A percentile compares a stretch with the other conserved stretches of the same genome.
These are phyloP conservation scores for Leucosticte australis DNA, from an alignment of 2,113 vertebrate genomes.

Conservation along the genomic window DNA sequence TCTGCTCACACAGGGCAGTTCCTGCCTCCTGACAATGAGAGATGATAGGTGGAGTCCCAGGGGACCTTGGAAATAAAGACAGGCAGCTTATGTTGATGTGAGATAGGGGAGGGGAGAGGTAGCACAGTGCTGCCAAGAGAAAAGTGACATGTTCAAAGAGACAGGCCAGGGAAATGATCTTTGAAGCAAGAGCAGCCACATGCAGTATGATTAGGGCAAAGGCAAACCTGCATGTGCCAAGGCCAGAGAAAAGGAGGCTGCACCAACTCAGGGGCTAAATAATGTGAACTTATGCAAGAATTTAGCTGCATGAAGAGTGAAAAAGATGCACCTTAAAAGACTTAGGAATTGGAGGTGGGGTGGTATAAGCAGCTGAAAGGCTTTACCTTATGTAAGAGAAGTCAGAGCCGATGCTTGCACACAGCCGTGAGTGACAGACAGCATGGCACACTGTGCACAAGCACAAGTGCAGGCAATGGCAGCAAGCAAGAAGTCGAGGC, in stretches of 20 bases:
- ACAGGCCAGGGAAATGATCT: constrained; percentile 36
- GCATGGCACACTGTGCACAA: not conserved
- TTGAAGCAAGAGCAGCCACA: constrained; percentile 4
- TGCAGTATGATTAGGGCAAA: not conserved
- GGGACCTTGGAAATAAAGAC: constrained; percentile 28
- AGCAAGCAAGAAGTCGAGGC: not conserved
- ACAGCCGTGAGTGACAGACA: not conserved
- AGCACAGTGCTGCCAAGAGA: not conserved
- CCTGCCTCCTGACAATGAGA: constrained; percentile 36
- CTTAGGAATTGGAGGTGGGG: not conserved
- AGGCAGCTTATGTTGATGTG: constrained; percentile 37
- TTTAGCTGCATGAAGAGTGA: not conserved
- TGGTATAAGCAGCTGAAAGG: not conserved
- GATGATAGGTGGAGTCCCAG: not conserved
- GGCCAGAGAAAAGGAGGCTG: not conserved
- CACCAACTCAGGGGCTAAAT: not conserved
- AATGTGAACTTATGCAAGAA: not conserved
- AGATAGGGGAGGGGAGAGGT: not conserved
- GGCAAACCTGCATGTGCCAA: not conserved
- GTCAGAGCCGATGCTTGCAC: not conserved
- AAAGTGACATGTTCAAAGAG: constrained; percentile 39
- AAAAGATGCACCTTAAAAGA: not conserved
- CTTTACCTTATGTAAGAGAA: not conserved
- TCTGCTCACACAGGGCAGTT: not conserved
- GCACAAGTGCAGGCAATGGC: not conserved